A percentile compares a stretch with the other conserved stretches of the same genome.
Conservation (phyloP, 2,113 vertebrate genomes). For the Myrmecobius fasciatus region DNA sequence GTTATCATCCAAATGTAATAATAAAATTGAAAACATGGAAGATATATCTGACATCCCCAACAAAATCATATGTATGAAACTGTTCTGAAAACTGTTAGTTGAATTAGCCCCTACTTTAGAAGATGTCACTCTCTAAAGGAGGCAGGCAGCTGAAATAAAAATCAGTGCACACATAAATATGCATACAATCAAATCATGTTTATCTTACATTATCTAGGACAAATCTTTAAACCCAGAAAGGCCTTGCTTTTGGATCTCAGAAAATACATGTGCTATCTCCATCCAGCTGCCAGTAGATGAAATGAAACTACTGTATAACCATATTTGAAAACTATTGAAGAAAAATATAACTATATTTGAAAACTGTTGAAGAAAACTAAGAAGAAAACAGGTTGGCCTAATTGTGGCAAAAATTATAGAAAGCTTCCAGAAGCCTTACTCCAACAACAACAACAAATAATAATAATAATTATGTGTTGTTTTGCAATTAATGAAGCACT, state of each 20-base stretch:
- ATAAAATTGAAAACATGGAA: not conserved
- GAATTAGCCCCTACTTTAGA: not conserved
- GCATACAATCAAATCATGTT: not conserved
- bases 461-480: not conserved
- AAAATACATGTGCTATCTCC: not conserved
- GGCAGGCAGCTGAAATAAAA: not conserved
- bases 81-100: not conserved
- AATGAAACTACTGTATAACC: not conserved
- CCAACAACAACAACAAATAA: not conserved
- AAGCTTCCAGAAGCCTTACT: not conserved
- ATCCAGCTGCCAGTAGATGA: not conserved
- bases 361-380: not conserved
- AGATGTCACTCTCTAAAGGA: not conserved
- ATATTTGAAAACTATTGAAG: not conserved
- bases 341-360: not conserved
- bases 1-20: not conserved
- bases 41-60: not conserved
- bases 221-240: not conserved
- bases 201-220: not conserved
- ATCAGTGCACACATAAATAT: not conserved
- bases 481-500: not conserved
- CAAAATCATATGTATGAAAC: not conserved
- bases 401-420: not conserved
- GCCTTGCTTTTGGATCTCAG: not conserved
- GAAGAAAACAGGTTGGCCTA: not conserved